Evolutionary conservation across 2,888 invertebrate genomes (phyloP).

Genomic region (Rotaria macrura): DNA sequence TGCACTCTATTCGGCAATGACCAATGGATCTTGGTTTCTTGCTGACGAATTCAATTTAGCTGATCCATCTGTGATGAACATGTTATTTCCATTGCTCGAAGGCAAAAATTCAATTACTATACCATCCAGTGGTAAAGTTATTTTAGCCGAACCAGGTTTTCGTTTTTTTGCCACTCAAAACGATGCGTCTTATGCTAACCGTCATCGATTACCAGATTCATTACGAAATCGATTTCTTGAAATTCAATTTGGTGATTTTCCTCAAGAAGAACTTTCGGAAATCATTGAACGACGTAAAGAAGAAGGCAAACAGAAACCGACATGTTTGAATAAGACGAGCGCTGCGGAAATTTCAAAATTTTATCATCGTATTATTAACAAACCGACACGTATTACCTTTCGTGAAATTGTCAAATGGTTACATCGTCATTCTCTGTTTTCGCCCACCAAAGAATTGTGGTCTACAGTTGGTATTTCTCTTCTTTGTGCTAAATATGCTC

Average conservation of each 20-base stretch:
- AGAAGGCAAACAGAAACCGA: not conserved
- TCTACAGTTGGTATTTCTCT: not conserved
- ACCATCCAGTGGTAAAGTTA: not conserved
- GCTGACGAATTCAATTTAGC: conserved; percentile 2
- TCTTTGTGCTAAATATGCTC: not conserved
- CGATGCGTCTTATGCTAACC: not conserved
- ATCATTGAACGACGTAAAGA: not conserved
- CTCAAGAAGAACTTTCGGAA: not conserved
- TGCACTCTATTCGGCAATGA: not conserved
- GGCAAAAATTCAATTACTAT: not conserved
- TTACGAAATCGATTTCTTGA: not conserved
- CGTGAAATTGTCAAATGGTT: conserved; percentile 1
- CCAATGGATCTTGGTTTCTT: not conserved
- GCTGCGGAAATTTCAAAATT: not conserved
- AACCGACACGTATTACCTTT: not conserved
- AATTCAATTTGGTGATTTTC: not conserved
- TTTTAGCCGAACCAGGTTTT: not conserved
- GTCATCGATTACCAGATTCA: not conserved
- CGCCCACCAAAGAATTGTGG: not conserved
- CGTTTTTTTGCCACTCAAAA: not conserved
- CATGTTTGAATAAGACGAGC: not conserved
- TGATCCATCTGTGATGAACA: not conserved
- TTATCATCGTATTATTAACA: not conserved
- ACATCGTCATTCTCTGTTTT: not conserved
- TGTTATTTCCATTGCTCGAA: not conserved